These are phyloP conservation scores for Miniopterus natalensis DNA, from an alignment of 2,113 vertebrate genomes.

Conservation along the genomic window DNA sequence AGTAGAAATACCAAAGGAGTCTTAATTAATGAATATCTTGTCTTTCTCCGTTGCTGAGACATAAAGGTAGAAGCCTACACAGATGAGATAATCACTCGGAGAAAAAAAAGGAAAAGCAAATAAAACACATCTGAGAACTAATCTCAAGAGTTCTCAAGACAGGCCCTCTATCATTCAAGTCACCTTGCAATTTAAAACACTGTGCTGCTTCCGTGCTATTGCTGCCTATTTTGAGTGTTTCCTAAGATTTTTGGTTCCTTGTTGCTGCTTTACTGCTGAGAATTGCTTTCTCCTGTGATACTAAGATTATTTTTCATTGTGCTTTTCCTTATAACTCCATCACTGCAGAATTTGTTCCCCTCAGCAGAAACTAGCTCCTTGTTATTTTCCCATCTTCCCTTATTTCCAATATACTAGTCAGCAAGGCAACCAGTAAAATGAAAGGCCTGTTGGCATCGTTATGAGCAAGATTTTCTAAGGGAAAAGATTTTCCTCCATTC, in stretches of 20 bases:
- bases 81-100: constrained; percentile 41
- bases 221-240: constrained; percentile 69
- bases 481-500: constrained; percentile 79
- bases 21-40: constrained; percentile 43
- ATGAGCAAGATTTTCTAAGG: constrained; percentile 82
- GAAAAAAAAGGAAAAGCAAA: constrained; percentile 52
- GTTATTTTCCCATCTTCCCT: constrained; percentile 81
- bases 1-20: background rate
- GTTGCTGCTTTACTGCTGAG: constrained; percentile 58
- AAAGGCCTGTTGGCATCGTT: constrained; percentile 76
- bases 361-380: constrained; percentile 74
- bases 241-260: constrained; percentile 41
- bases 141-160: constrained; percentile 29
- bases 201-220: background rate
- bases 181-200: constrained; percentile 53
- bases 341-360: constrained; percentile 77
- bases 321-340: constrained; percentile 76
- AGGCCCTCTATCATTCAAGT: background rate
- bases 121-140: background rate
- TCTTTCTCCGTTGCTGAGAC: constrained; percentile 21
- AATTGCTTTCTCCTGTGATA: constrained; percentile 63
- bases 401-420: constrained; percentile 80
- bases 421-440: constrained; percentile 80
- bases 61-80: constrained; percentile 1
- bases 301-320: constrained; percentile 81